These are phyloP conservation scores for Psittacula echo DNA, from an alignment of 2,797 vertebrate genomes.

Conservation along the genomic window DNA sequence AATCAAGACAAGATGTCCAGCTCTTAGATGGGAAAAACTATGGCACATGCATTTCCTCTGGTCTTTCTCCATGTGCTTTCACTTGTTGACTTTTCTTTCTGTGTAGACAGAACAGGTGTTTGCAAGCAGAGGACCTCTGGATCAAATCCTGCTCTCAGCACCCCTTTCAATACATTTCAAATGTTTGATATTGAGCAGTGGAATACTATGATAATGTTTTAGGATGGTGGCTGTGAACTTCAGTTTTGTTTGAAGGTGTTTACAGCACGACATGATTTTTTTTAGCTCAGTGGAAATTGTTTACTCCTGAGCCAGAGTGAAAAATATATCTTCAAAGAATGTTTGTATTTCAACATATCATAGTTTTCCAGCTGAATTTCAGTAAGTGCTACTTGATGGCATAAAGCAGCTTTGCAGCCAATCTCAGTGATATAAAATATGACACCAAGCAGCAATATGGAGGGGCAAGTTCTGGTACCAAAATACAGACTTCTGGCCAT, in stretches of 20 bases:
- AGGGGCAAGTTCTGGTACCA: background rate
- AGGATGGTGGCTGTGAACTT: background rate
- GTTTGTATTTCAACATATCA: background rate
- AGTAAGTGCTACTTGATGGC: background rate
- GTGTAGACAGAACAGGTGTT: background rate
- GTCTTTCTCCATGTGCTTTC: background rate
- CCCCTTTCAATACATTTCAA: background rate
- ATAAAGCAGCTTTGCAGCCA: background rate
- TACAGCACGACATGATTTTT: background rate
- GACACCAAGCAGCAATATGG: background rate
- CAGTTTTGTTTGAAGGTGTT: background rate
- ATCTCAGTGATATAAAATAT: background rate
- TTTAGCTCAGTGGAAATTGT: background rate
- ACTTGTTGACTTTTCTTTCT: background rate
- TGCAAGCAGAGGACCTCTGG: background rate
- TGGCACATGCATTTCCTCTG: background rate
- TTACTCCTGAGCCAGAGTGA: background rate
- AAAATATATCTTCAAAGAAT: background rate
- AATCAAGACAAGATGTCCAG: background rate
- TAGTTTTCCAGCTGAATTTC: background rate
- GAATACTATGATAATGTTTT: background rate
- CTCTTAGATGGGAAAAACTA: background rate
- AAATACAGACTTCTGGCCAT: background rate
- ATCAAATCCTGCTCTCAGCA: background rate
- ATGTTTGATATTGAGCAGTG: background rate